A percentile compares a stretch with the other conserved stretches of the same genome.
phyloP scores from a whole-genome alignment of 1,140 invertebrate species.

The Caerostris extrusa region DNA sequence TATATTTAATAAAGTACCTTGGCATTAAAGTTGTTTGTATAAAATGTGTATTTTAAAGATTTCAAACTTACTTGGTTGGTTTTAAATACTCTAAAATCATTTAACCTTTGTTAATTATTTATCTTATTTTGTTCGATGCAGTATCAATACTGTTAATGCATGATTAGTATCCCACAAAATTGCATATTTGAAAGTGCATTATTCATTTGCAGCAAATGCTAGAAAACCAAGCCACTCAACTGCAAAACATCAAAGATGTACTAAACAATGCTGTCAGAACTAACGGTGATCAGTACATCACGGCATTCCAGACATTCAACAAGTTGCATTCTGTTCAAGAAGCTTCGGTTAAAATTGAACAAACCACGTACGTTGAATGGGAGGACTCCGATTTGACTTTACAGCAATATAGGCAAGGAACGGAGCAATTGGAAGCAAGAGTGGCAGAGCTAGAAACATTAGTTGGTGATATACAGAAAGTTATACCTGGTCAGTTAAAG shows the following conservation, averaged over 20 bases:
- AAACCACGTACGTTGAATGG: conserved; percentile 24
- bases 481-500: conserved; percentile 21
- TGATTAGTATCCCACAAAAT: too few species aligned
- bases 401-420: conserved; percentile 53
- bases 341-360: not conserved
- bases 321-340: not conserved
- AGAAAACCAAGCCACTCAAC: conserved; percentile 32
- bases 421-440: not conserved
- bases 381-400: conserved; percentile 52
- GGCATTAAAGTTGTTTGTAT: too few species aligned
- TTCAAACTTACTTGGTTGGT: too few species aligned
- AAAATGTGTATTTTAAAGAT: too few species aligned
- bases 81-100: too few species aligned
- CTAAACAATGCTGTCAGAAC: conserved; percentile 54
- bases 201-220: not conserved
- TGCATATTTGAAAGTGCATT: too few species aligned
- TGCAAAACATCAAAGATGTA: not conserved
- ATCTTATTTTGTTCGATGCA: too few species aligned
- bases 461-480: conserved; percentile 48
- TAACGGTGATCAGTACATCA: conserved; percentile 46
- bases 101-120: too few species aligned
- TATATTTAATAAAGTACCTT: too few species aligned
- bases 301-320: conserved; percentile 51
- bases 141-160: too few species aligned
- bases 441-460: conserved; percentile 50